These are phyloP conservation scores for Bemisia tabaci DNA, from an alignment of 1,140 invertebrate genomes.

Conservation along the genomic window DNA sequence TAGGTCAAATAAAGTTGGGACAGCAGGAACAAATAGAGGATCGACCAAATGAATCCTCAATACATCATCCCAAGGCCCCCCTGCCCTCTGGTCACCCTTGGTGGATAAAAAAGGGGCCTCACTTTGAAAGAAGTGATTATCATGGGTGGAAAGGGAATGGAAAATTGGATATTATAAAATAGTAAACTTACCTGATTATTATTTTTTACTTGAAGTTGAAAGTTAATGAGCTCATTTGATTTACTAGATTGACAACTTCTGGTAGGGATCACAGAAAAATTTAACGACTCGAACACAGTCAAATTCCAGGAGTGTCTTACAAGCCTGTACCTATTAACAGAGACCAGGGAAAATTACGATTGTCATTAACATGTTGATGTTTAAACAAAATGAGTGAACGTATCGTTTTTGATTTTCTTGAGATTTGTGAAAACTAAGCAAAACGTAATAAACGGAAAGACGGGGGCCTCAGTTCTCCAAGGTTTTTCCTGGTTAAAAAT, in stretches of 20 bases:
- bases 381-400: constrained; percentile 33
- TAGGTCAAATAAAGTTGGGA: too few species aligned
- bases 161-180: too few species aligned
- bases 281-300: constrained; percentile 51
- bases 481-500: neutral
- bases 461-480: neutral
- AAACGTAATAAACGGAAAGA: neutral
- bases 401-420: constrained; percentile 49
- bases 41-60: too few species aligned
- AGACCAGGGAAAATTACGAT: constrained; percentile 12
- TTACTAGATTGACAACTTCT: constrained; percentile 36
- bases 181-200: constrained; percentile 41
- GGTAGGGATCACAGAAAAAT: constrained; percentile 38
- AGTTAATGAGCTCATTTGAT: constrained; percentile 36
- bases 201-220: constrained; percentile 49
- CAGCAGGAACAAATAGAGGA: too few species aligned
- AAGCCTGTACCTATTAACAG: constrained; percentile 44
- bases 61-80: too few species aligned
- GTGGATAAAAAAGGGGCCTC: too few species aligned
- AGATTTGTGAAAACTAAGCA: constrained; percentile 4
- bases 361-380: constrained; percentile 26
- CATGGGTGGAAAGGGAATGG: too few species aligned
- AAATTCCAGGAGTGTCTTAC: constrained; percentile 52
- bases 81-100: too few species aligned
- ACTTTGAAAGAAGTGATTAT: too few species aligned